These are phyloP conservation scores for Zoanthus sansibaricus DNA, from an alignment of 92 coral and sea anemone genomes.

Conservation along the genomic window DNA sequence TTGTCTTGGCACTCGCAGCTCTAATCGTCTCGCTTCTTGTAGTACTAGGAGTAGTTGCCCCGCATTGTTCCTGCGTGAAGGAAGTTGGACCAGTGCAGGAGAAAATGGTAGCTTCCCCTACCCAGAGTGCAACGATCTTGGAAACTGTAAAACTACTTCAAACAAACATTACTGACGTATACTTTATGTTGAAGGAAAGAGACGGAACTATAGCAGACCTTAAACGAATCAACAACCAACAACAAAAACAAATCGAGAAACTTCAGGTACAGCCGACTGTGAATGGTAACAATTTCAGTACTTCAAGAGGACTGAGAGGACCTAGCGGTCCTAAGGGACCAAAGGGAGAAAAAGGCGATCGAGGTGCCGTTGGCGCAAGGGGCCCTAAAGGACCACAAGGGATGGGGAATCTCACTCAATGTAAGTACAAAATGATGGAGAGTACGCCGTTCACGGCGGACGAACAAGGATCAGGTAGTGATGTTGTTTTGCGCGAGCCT, in stretches of 20 bases:
- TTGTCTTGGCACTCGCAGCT: conserved; percentile 19
- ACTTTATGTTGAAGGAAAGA: conserved; percentile 42
- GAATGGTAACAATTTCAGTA: conserved; percentile 41
- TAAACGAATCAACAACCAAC: conserved; percentile 57
- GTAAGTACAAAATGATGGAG: neutral
- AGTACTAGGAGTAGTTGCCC: conserved; percentile 34
- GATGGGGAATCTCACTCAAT: conserved; percentile 36
- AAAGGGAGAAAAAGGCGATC: conserved; percentile 57
- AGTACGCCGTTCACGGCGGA: conserved; percentile 46
- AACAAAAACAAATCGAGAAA: conserved; percentile 56
- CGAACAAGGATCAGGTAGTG: conserved; percentile 33
- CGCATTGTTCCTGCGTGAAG: conserved; percentile 20
- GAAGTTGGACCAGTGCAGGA: conserved; percentile 1
- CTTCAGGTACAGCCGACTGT: conserved; percentile 41
- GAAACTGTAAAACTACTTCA: conserved; percentile 53
- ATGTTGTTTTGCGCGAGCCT: conserved; percentile 4
- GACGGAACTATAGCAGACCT: conserved; percentile 63
- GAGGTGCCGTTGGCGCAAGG: conserved; percentile 65
- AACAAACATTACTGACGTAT: conserved; percentile 61
- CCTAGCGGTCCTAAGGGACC: conserved; percentile 61
- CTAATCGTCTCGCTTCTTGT: conserved; percentile 20
- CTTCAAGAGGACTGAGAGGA: conserved; percentile 52
- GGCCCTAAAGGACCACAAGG: conserved; percentile 63
- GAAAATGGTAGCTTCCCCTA: neutral
- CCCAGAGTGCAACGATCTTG: conserved; percentile 47